Percentiles rank a stretch among this genome's conserved stretches.
These are phyloP conservation scores for Glareola pratincola DNA, from an alignment of 2,113 vertebrate species.

Conservation along the genomic window DNA sequence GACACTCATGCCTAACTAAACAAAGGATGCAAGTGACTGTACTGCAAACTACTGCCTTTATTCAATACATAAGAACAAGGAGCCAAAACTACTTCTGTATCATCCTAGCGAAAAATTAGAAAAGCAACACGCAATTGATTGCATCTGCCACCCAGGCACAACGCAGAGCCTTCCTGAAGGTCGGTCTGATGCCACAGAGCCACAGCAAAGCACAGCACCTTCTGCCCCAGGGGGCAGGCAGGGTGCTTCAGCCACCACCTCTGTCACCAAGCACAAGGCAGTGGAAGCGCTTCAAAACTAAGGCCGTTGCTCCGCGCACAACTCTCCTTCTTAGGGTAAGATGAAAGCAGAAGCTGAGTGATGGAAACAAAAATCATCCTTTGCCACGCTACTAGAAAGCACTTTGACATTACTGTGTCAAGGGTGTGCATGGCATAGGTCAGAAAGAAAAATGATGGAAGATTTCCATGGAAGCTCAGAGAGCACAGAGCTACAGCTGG, in stretches of 20 bases:
- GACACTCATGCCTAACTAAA: not conserved
- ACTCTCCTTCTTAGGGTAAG: not conserved
- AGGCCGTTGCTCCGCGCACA: not conserved
- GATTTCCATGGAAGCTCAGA: not conserved
- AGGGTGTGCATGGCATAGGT: fast-evolving
- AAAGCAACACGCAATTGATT: not conserved
- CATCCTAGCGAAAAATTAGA: not conserved
- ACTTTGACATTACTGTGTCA: not conserved
- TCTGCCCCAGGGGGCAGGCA: not conserved
- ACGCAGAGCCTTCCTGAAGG: not conserved
- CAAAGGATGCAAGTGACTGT: not conserved
- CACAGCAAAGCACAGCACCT: not conserved
- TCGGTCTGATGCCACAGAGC: not conserved
- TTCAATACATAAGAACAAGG: not conserved
- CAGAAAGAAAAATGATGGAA: not conserved
- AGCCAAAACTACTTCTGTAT: not conserved
- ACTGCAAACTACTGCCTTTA: not conserved
- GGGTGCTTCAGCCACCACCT: not conserved
- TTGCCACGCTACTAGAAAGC: not conserved
- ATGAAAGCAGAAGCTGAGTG: not conserved
- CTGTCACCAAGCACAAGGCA: not conserved
- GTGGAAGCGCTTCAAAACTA: not conserved
- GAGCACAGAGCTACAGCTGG: not conserved
- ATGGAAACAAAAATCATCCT: not conserved
- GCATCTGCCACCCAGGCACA: not conserved